Conservation (phyloP, 1,140 invertebrate genomes). For the Dendroctonus valens region DNA sequence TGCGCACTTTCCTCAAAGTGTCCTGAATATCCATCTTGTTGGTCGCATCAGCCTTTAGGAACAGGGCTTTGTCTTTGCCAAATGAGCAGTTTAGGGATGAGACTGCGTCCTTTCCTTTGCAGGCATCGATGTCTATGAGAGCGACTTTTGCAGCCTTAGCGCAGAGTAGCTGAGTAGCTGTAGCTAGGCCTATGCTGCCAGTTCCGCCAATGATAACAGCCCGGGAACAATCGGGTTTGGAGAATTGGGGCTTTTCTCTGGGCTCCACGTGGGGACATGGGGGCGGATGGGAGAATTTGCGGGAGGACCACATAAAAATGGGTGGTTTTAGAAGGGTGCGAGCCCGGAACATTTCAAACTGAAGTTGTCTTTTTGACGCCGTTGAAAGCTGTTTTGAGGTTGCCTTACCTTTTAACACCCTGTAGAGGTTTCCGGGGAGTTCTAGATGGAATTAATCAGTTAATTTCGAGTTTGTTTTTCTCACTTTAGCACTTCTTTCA, state of each 20-base stretch:
- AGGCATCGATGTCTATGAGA: slow-evolving; percentile 40
- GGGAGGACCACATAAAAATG: not conserved
- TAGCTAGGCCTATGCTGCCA: slow-evolving; percentile 42
- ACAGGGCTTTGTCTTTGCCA: slow-evolving; percentile 42
- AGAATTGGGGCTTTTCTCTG: slow-evolving; percentile 2
- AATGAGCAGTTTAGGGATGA: slow-evolving; percentile 39
- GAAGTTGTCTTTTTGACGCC: too few relatives aligned
- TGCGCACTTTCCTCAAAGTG: slow-evolving; percentile 36
- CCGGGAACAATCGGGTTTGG: slow-evolving; percentile 37
- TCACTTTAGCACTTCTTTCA: too few relatives aligned
- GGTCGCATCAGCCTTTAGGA: slow-evolving; percentile 39
- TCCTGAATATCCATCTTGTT: slow-evolving; percentile 38
- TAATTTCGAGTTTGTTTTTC: too few relatives aligned
- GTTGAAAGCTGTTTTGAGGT: too few relatives aligned
- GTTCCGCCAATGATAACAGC: slow-evolving; percentile 43
- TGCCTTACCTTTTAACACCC: too few relatives aligned
- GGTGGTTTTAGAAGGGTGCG: not conserved
- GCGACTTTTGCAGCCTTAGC: slow-evolving; percentile 37
- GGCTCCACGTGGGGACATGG: slow-evolving; percentile 11
- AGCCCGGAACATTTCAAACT: too few relatives aligned
- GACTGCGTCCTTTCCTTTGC: slow-evolving; percentile 41
- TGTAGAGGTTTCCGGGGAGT: too few relatives aligned
- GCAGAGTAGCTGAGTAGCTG: slow-evolving; percentile 41
- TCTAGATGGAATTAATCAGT: too few relatives aligned
- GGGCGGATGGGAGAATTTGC: slow-evolving; percentile 7